Conservation (phyloP, 2,113 vertebrate genomes). For the Equus quagga region DNA sequence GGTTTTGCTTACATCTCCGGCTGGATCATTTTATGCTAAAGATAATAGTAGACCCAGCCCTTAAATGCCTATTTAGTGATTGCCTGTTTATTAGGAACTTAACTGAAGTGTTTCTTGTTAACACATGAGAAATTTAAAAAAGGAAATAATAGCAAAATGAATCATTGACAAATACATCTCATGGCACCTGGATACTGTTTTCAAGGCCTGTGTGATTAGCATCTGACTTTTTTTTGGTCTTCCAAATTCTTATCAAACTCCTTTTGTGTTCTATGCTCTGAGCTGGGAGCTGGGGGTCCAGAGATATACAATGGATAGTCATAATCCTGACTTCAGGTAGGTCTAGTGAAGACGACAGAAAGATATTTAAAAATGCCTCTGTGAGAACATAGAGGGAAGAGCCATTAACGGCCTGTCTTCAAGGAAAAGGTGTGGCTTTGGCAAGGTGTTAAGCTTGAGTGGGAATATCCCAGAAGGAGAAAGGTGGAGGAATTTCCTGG, state of each 20-base stretch:
- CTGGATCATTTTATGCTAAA: neutral
- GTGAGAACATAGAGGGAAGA: neutral
- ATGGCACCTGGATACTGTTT: too few species aligned
- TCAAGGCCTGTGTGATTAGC: neutral
- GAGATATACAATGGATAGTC: too few species aligned
- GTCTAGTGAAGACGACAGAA: neutral
- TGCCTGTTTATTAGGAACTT: neutral
- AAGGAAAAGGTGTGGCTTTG: neutral
- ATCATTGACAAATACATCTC: neutral
- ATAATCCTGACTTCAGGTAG: neutral
- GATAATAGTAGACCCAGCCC: neutral
- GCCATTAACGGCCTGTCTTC: too few species aligned
- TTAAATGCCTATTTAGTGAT: neutral
- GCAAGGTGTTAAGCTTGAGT: neutral
- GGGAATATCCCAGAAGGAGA: neutral
- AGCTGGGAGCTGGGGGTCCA: neutral
- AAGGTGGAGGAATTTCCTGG: fast-evolving
- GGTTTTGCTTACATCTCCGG: neutral
- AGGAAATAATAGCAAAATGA: neutral
- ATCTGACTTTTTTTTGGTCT: neutral
- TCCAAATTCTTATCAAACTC: neutral
- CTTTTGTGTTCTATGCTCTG: neutral
- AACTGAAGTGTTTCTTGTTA: neutral
- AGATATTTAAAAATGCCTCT: neutral
- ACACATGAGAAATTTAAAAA: neutral